Evolutionary conservation across 2,797 vertebrate genomes (phyloP).

Genomic region (Heterohyrax brucei): DNA sequence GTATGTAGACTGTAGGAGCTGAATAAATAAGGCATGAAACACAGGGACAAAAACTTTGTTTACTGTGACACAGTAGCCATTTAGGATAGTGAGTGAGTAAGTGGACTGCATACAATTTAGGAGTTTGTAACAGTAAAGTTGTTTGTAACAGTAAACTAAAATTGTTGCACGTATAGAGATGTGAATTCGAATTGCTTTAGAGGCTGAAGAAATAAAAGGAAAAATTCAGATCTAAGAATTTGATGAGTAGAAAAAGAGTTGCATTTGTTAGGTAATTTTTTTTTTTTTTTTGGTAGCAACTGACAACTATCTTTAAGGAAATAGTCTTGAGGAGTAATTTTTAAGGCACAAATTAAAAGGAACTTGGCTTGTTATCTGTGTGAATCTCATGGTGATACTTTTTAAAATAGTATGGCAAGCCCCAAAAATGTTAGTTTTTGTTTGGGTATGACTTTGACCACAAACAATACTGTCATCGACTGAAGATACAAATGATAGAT

Average conservation of each 20-base stretch:
- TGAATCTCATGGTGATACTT: background rate
- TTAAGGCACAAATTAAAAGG: background rate
- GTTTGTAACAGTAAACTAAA: background rate
- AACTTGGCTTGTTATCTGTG: background rate
- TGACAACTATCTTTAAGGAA: background rate
- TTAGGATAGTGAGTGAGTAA: background rate
- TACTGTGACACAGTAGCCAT: no score
- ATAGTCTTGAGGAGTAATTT: background rate
- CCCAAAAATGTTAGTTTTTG: background rate
- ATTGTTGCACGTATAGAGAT: background rate
- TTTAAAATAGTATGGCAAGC: background rate
- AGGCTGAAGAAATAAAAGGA: background rate
- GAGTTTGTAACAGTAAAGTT: background rate
- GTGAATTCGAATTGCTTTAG: conserved; percentile 4
- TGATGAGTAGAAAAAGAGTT: background rate
- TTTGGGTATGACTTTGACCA: background rate
- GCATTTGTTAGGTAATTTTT: no score
- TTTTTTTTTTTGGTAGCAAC: background rate
- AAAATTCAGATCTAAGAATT: background rate
- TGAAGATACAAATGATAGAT: background rate
- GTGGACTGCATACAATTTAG: background rate
- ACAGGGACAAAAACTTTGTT: background rate
- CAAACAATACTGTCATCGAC: background rate
- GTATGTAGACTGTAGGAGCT: background rate
- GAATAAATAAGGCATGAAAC: background rate